Evolutionary conservation across 2,888 invertebrate genomes (phyloP).

Genomic region (Ischnura elegans): DNA sequence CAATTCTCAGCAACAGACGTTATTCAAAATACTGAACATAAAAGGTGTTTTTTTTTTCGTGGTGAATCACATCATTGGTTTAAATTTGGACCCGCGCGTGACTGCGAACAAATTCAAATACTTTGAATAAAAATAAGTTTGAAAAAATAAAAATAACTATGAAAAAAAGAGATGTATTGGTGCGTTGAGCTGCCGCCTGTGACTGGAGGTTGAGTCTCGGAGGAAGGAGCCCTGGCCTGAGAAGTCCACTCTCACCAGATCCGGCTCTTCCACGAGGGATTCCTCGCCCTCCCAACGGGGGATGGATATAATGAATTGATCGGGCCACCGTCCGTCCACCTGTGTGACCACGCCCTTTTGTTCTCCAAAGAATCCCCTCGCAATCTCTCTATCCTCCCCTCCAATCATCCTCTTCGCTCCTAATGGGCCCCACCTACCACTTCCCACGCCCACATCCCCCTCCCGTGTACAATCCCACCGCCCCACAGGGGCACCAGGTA

Average conservation of each 20-base stretch:
- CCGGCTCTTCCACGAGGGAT: not conserved
- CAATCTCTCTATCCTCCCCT: not conserved
- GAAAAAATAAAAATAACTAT: no score
- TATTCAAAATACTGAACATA: no score
- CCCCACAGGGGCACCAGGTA: not conserved
- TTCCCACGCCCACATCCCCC: not conserved
- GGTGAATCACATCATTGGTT: no score
- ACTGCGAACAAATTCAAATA: no score
- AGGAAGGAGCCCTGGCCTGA: not conserved
- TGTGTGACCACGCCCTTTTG: conserved; percentile 34
- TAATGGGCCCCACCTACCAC: not conserved
- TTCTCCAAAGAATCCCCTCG: not conserved
- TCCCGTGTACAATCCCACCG: not conserved
- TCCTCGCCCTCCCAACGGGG: not conserved
- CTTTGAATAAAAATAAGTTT: no score
- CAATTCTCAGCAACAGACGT: no score
- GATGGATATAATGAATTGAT: conserved; percentile 50
- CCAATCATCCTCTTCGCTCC: not conserved
- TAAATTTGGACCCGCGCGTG: no score
- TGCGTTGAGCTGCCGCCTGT: no score
- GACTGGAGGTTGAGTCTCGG: not conserved
- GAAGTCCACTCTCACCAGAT: not conserved
- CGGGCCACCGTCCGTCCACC: conserved; percentile 21
- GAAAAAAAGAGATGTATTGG: no score
- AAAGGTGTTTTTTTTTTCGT: no score